Evolutionary conservation across 2,888 invertebrate genomes (phyloP).

Genomic region (Sphaerophoria taeniata): DNA sequence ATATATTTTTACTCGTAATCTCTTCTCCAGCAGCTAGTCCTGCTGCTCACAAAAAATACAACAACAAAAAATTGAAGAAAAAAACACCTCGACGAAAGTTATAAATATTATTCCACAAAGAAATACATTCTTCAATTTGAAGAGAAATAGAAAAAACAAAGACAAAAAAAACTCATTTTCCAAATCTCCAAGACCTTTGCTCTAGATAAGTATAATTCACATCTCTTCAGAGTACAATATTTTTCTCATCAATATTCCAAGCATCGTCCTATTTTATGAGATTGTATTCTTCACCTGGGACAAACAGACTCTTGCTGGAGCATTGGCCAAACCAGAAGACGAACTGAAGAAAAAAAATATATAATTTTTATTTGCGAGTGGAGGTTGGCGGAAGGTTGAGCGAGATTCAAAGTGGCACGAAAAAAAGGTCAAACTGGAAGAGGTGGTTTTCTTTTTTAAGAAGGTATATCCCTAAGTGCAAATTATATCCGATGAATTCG

Average conservation of each 20-base stretch:
- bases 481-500: constrained; percentile 52
- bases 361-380: constrained; percentile 5
- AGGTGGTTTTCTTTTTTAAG: constrained; percentile 1
- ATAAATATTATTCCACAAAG: constrained; percentile 26
- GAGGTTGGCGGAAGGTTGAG: no score
- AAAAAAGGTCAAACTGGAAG: constrained; percentile 35
- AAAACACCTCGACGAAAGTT: not conserved
- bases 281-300: constrained; percentile 68
- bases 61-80: not conserved
- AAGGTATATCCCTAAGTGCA: constrained; percentile 33
- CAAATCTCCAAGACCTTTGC: not conserved
- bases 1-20: constrained; percentile 7
- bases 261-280: constrained; percentile 60
- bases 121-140: constrained; percentile 30
- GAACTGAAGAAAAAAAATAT: not conserved
- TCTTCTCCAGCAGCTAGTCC: no score
- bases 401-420: not conserved
- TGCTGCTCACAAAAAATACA: not conserved
- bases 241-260: constrained; percentile 63
- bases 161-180: constrained; percentile 20
- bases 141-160: not conserved
- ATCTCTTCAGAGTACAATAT: constrained; percentile 14
- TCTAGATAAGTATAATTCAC: constrained; percentile 25
- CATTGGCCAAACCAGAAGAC: not conserved
- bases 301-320: constrained; percentile 15